Evolutionary conservation across 1,140 invertebrate genomes (phyloP).

Genomic region (Psix sp.): DNA sequence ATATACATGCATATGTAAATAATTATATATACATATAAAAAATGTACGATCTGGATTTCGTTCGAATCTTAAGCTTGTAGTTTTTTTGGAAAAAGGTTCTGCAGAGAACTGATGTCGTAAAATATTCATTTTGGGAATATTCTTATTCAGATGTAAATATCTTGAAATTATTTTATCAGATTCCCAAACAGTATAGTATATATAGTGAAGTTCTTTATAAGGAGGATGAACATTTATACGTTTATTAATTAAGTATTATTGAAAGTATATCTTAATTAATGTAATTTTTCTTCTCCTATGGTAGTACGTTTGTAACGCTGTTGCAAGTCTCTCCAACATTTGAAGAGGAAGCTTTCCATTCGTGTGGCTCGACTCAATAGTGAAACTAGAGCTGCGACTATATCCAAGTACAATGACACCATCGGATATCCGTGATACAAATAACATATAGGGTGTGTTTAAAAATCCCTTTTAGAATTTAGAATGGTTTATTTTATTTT

Average conservation of each 20-base stretch:
- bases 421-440: slow-evolving; percentile 57
- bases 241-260: slow-evolving; percentile 30
- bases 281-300: slow-evolving; percentile 57
- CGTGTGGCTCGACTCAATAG: slow-evolving; percentile 55
- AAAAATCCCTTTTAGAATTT: slow-evolving; percentile 21
- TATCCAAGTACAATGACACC: slow-evolving; percentile 57
- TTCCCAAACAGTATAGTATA: too few species aligned
- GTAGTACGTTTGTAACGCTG: slow-evolving; percentile 48
- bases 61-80: too few species aligned
- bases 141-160: too few species aligned
- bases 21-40: too few species aligned
- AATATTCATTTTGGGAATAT: too few species aligned
- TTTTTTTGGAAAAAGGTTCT: too few species aligned
- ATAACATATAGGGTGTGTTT: slow-evolving; percentile 42
- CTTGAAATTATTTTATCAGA: too few species aligned
- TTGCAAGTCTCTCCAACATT: slow-evolving; percentile 51
- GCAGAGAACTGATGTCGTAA: too few species aligned
- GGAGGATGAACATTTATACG: too few species aligned
- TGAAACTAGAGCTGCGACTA: slow-evolving; percentile 57
- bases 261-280: slow-evolving; percentile 52
- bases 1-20: too few species aligned
- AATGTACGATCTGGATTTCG: too few species aligned
- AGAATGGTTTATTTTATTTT: too few species aligned
- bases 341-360: slow-evolving; percentile 59
- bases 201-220: not conserved